phyloP scores from a whole-genome alignment of 2,113 vertebrate genomes.

The Periophthalmus modestus region DNA sequence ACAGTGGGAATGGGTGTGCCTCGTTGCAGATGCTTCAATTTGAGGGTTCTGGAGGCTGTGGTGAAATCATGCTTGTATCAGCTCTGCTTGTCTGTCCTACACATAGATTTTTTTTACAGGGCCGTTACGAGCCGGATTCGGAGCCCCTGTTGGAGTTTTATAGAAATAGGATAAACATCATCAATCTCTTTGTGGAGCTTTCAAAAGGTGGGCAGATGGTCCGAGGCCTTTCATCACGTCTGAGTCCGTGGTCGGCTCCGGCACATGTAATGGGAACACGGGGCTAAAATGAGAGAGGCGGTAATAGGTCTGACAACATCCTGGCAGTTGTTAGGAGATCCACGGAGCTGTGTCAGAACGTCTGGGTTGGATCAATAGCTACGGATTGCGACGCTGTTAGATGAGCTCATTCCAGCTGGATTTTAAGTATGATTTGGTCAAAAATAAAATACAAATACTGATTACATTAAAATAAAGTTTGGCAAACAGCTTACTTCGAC shows the following conservation, averaged over 20 bases:
- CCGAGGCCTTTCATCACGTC: slow-evolving; percentile 64
- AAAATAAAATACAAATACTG: too few species aligned
- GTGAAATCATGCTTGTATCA: slow-evolving; percentile 60
- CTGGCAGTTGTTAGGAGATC: neutral
- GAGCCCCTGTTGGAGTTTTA: slow-evolving; percentile 63
- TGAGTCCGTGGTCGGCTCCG: slow-evolving; percentile 46
- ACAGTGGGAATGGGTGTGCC: slow-evolving; percentile 54
- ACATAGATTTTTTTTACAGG: slow-evolving; percentile 67
- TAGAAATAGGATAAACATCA: slow-evolving; percentile 71
- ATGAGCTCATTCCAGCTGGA: too few species aligned
- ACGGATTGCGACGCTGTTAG: neutral
- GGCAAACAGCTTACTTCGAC: too few species aligned
- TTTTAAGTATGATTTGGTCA: too few species aligned
- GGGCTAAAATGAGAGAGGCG: slow-evolving; percentile 30
- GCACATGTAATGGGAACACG: slow-evolving; percentile 41
- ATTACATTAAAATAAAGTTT: too few species aligned
- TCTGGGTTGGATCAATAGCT: neutral
- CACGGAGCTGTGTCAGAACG: neutral
- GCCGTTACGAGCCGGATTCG: slow-evolving; percentile 60
- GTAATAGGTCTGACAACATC: slow-evolving; percentile 20
- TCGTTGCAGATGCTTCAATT: slow-evolving; percentile 68
- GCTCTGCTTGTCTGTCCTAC: slow-evolving; percentile 58
- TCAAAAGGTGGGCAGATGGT: slow-evolving; percentile 69
- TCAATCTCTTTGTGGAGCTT: slow-evolving; percentile 66
- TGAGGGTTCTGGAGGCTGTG: slow-evolving; percentile 28